Evolutionary conservation across 1,140 invertebrate species (phyloP).

Genomic region (Holcopasites calliopsidis): DNA sequence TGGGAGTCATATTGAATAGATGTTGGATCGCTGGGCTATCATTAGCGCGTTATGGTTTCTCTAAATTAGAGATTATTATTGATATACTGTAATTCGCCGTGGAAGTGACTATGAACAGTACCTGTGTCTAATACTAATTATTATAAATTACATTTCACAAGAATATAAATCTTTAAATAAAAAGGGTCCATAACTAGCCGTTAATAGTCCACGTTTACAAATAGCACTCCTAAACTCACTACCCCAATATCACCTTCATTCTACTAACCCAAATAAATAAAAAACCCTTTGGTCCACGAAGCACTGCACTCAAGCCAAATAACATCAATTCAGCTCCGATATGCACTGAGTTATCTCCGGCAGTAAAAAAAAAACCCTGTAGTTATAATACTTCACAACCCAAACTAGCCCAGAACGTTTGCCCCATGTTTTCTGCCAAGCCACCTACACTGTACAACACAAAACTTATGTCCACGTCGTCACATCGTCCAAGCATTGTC

Average conservation of each 20-base stretch:
- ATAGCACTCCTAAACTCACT: too few relatives aligned
- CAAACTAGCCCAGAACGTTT: neutral
- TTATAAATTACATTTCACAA: too few relatives aligned
- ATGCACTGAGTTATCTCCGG: neutral
- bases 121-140: too few relatives aligned
- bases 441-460: conserved; percentile 29
- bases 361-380: neutral
- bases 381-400: neutral
- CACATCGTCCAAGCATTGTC: conserved; percentile 73
- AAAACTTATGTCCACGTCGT: conserved; percentile 76
- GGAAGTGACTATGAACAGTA: too few relatives aligned
- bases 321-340: neutral
- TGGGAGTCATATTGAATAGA: conserved; percentile 49
- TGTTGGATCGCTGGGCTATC: neutral
- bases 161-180: too few relatives aligned
- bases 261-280: too few relatives aligned
- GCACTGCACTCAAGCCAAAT: neutral
- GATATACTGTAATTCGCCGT: too few relatives aligned
- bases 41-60: neutral
- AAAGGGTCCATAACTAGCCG: too few relatives aligned
- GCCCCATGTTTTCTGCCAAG: neutral
- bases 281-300: neutral
- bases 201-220: too few relatives aligned
- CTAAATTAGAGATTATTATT: neutral
- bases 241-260: too few relatives aligned